These are phyloP conservation scores for Acrocephalus kingi DNA, from an alignment of 2,113 vertebrate species.

Conservation along the genomic window DNA sequence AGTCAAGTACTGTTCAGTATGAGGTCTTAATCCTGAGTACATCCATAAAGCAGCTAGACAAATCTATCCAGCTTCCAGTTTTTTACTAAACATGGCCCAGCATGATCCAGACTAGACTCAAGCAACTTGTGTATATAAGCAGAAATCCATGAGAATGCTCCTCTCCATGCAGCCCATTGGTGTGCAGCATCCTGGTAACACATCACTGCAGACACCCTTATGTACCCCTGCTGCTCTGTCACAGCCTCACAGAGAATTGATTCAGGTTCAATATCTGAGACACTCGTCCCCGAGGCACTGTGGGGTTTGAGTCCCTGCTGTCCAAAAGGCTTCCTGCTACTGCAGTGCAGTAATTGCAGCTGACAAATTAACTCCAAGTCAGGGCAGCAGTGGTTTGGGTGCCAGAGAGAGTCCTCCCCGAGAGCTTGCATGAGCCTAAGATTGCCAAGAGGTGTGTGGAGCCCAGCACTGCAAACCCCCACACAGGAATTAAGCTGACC, in stretches of 20 bases:
- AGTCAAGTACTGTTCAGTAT: not conserved
- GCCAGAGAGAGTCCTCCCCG: not conserved
- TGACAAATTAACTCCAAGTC: not conserved
- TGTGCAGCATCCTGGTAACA: not conserved
- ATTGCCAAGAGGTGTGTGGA: not conserved
- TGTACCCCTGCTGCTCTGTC: not conserved
- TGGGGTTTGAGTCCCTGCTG: not conserved
- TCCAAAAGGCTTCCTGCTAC: not conserved
- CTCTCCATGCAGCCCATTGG: not conserved
- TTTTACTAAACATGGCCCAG: not conserved
- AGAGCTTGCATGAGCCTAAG: accelerated
- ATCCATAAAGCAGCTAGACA: not conserved
- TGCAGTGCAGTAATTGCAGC: not conserved
- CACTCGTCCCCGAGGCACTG: not conserved
- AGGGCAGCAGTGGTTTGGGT: not conserved
- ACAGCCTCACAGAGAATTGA: not conserved
- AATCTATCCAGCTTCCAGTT: not conserved
- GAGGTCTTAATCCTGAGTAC: not conserved
- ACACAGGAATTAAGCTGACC: not conserved
- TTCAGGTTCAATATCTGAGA: not conserved
- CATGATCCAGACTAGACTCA: not conserved
- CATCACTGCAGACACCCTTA: not conserved
- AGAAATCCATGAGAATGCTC: not conserved
- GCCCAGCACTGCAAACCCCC: not conserved
- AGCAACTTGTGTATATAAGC: not conserved